Evolutionary conservation across 2,888 invertebrate species (phyloP).

Genomic region (Tiliacea aurago): DNA sequence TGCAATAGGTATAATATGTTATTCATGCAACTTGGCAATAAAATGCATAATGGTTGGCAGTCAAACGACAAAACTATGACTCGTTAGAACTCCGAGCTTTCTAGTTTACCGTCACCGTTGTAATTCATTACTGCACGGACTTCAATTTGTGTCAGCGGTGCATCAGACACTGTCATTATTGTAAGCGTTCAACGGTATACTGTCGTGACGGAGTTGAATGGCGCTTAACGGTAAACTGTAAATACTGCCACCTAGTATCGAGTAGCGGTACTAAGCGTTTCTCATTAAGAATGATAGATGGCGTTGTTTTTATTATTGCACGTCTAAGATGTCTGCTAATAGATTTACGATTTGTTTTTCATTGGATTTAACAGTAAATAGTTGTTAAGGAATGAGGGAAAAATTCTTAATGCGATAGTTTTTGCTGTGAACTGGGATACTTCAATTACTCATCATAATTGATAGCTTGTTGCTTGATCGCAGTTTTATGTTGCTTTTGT

Average conservation of each 20-base stretch:
- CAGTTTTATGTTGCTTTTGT: constrained; percentile 22
- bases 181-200: constrained; percentile 75
- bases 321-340: constrained; percentile 40
- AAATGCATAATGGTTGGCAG: constrained; percentile 44
- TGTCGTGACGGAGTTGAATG: constrained; percentile 74
- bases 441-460: constrained; percentile 59
- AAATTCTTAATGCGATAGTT: constrained; percentile 52
- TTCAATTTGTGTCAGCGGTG: constrained; percentile 80
- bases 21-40: constrained; percentile 49
- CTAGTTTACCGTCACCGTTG: constrained; percentile 69
- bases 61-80: constrained; percentile 46
- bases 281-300: constrained; percentile 78
- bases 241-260: constrained; percentile 85
- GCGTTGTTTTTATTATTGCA: constrained; percentile 69
- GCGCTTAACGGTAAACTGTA: constrained; percentile 75
- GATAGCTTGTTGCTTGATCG: constrained; percentile 23
- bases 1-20: constrained; percentile 25
- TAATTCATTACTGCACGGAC: constrained; percentile 76
- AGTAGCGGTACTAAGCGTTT: constrained; percentile 84
- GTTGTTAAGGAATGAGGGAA: constrained; percentile 28
- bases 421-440: constrained; percentile 48
- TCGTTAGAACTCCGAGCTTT: constrained; percentile 60
- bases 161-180: constrained; percentile 77
- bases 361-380: constrained; percentile 54
- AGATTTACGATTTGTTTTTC: constrained; percentile 62